Percentiles rank a stretch among this genome's conserved stretches.
Conservation (phyloP, 2,888 invertebrate genomes). For the Camponotus fellah region DNA sequence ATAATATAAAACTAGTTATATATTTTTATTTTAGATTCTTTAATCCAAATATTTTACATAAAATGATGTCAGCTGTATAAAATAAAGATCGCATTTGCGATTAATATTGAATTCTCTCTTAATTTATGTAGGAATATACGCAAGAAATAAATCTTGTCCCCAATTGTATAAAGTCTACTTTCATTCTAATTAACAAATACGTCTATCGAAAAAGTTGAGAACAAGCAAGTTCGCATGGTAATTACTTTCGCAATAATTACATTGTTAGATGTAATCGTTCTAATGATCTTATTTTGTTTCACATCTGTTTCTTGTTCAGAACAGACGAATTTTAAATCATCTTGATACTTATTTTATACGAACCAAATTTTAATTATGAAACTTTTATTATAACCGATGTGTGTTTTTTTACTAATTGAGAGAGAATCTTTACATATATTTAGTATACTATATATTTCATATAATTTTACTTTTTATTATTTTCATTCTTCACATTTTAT, state of each 20-base stretch:
- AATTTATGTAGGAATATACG: background rate
- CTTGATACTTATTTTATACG: constrained; percentile 15
- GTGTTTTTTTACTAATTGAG: background rate
- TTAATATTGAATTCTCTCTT: background rate
- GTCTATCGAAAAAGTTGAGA: constrained; percentile 40
- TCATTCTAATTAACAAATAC: constrained; percentile 35
- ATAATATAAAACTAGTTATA: background rate
- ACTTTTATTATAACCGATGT: background rate
- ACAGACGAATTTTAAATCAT: background rate
- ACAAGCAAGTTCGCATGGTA: constrained; percentile 24
- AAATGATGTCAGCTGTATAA: background rate
- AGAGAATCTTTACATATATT: background rate
- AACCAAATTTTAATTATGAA: constrained; percentile 11
- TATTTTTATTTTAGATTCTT: background rate
- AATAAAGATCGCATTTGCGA: constrained; percentile 15
- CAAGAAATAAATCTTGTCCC: constrained; percentile 35
- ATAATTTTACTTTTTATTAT: background rate
- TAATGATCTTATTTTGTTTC: constrained; percentile 61
- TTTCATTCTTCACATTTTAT: background rate
- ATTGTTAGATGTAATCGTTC: constrained; percentile 56
- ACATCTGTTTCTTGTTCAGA: constrained; percentile 30
- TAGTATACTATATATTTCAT: background rate
- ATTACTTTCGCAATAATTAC: constrained; percentile 59
- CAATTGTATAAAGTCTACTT: constrained; percentile 10
- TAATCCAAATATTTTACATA: background rate